A percentile compares a stretch with the other conserved stretches of the same genome.
Conservation (phyloP, 2,888 invertebrate genomes). For the Eucera pruinosa region DNA sequence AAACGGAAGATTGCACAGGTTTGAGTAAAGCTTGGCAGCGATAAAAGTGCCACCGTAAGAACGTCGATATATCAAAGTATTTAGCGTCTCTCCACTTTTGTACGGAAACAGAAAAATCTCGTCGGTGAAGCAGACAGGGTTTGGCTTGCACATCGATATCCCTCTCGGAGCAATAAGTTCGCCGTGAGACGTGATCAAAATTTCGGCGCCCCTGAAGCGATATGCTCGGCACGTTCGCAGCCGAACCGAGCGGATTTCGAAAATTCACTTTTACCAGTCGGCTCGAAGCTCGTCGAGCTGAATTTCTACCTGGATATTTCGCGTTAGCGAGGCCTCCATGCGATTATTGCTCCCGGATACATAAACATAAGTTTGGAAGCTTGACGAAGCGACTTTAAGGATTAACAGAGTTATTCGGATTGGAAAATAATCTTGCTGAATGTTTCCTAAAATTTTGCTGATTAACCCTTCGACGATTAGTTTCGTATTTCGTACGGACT, state of each 20-base stretch:
- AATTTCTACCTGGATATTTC: conserved; percentile 42
- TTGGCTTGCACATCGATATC: conserved; percentile 61
- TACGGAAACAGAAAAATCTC: conserved; percentile 48
- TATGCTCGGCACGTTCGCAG: conserved; percentile 63
- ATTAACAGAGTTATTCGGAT: no score
- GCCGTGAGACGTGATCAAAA: conserved; percentile 65
- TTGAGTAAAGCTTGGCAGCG: not conserved
- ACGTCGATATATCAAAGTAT: conserved; percentile 43
- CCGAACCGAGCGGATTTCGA: conserved; percentile 65
- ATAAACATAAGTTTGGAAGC: conserved; percentile 19
- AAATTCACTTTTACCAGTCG: conserved; percentile 67
- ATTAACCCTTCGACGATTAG: no score
- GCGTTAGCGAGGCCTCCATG: conserved; percentile 1
- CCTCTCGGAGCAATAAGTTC: conserved; percentile 61
- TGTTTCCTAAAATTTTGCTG: no score
- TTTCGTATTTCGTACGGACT: no score
- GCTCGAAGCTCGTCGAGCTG: conserved; percentile 25
- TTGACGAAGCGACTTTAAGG: conserved; percentile 20
- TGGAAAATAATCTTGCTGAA: no score
- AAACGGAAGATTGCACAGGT: not conserved
- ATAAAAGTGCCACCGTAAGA: conserved; percentile 23
- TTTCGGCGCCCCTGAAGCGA: conserved; percentile 43
- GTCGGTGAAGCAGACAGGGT: conserved; percentile 13
- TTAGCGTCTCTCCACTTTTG: conserved; percentile 32
- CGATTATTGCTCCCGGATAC: conserved; percentile 15